Base-by-base conservation (phyloP, 1,140 invertebrate species). In the Alviniconcha marisindica region DNA sequence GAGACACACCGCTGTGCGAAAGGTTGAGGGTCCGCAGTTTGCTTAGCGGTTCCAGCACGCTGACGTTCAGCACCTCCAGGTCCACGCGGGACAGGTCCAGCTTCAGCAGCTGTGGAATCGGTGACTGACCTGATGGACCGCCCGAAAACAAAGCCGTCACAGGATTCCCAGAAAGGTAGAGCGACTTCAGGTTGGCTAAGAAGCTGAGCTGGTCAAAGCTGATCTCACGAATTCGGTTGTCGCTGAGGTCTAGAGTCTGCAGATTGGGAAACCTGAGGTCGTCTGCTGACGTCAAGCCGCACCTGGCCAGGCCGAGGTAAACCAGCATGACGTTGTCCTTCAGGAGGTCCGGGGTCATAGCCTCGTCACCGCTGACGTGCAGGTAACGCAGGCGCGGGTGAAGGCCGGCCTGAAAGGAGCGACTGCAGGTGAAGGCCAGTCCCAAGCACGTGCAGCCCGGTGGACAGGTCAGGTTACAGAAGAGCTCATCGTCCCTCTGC, bases 1-100 rank as follows among this genome's bases (percentile, higher is more conserved):
- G 44, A 2, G 44, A 18, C 28, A 84, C 33, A 15, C 31, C 40
- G 24, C 76, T 84, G 31, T 56, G 4, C 33, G 66, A 73, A 28
- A 84, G 48, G 54, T 84, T 84, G 15, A 84, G 78, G 12, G n/a
- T 10, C 31, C 0, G 28, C 10, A 84, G 78, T 1, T 28, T 84
- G 15, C 12, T 24, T 40, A 76, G 51, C 38, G 31, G 18, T 0
- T 15, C 15, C 73, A 51, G 5, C 14, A n/a, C 28, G 15, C 24
- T 24, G 10, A 40, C 40, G 18, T 60, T 28, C 14, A 79, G 14
- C 7, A 15, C 28, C 2, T 15, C 4, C 28, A 63, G n/a, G 15
- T 21, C 54, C 14, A 54, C 36, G 38, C 14, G 0, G 24, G 77
- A 79, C 38, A 79, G 3, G 77, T 79, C 77, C 0, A 79, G 38